phyloP scores from a whole-genome alignment of 2,888 invertebrate species.

The Netelia melanura region DNA sequence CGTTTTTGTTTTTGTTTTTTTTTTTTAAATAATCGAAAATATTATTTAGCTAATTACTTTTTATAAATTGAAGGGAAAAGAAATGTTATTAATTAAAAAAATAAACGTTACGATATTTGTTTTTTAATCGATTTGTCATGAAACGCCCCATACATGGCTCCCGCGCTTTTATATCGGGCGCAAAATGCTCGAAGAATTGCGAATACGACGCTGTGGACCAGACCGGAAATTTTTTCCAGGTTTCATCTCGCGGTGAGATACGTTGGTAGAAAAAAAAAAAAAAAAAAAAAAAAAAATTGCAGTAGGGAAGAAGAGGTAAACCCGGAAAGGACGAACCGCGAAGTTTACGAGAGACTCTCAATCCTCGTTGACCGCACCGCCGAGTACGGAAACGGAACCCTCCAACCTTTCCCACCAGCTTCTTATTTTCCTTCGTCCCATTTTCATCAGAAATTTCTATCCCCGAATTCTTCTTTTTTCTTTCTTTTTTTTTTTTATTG shows the following conservation, averaged over 20 bases:
- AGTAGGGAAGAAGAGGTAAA: not conserved
- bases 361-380: slow-evolving; percentile 37
- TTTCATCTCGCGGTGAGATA: slow-evolving; percentile 25
- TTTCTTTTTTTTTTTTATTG: not conserved
- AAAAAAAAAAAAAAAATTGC: not conserved
- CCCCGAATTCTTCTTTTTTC: not conserved
- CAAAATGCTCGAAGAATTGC: slow-evolving; percentile 45
- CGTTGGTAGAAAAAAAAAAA: not conserved
- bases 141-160: not conserved
- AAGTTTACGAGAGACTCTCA: slow-evolving; percentile 58
- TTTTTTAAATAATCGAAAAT: not conserved
- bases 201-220: slow-evolving; percentile 27
- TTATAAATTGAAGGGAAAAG: too few species aligned
- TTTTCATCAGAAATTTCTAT: slow-evolving; percentile 1
- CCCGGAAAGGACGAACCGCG: slow-evolving; percentile 38
- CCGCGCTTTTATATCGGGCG: not conserved
- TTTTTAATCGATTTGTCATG: not conserved
- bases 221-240: slow-evolving; percentile 37
- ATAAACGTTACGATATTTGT: slow-evolving; percentile 57
- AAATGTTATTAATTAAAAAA: too few species aligned
- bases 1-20: not conserved
- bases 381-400: slow-evolving; percentile 47
- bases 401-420: slow-evolving; percentile 14
- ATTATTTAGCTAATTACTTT: too few species aligned
- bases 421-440: slow-evolving; percentile 7